phyloP scores from a whole-genome alignment of 2,888 invertebrate genomes.

The Cordilura impudica region DNA sequence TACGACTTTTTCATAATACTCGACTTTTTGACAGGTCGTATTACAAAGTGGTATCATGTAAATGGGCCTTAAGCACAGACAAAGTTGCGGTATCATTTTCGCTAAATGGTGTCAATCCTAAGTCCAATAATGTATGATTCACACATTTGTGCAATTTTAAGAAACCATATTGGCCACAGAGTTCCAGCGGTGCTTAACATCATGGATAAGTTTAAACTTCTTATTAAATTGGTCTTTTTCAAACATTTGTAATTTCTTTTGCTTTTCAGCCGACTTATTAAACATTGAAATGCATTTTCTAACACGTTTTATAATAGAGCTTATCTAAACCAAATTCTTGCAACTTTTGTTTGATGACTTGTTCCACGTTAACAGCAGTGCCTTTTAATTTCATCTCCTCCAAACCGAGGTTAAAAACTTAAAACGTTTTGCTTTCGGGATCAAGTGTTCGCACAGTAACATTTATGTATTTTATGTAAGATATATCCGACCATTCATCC shows the following conservation, averaged over 20 bases:
- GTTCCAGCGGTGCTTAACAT: slow-evolving; percentile 7
- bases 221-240: not conserved
- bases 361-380: too few species aligned
- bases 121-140: not conserved
- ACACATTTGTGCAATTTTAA: not conserved
- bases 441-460: too few species aligned
- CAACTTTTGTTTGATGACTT: too few species aligned
- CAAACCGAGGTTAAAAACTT: not conserved
- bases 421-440: not conserved
- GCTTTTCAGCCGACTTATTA: not conserved
- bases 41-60: too few species aligned
- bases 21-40: too few species aligned
- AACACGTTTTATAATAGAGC: not conserved
- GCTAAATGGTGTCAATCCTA: not conserved
- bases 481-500: too few species aligned
- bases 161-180: not conserved
- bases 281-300: not conserved
- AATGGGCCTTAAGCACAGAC: too few species aligned
- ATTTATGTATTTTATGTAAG: too few species aligned
- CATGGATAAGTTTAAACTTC: not conserved
- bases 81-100: not conserved
- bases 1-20: too few species aligned
- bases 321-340: too few species aligned
- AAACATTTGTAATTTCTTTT: not conserved
- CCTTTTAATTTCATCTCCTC: too few species aligned